A percentile compares a stretch with the other conserved stretches of the same genome.
These are phyloP conservation scores for Eupithecia insigniata DNA, from an alignment of 2,888 invertebrate genomes.

Conservation along the genomic window DNA sequence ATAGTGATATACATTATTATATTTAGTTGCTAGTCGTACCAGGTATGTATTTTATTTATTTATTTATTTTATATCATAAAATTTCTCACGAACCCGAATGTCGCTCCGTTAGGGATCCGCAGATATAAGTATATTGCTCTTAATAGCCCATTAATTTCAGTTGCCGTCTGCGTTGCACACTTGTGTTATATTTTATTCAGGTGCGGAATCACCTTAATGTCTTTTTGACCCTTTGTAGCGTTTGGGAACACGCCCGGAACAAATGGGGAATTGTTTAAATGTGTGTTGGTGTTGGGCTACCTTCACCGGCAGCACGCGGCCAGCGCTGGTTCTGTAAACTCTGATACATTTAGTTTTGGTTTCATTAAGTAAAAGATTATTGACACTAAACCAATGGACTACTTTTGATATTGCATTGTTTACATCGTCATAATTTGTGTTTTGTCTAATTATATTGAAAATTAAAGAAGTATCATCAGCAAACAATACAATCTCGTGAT, in stretches of 20 bases:
- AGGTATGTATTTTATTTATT: too few species aligned
- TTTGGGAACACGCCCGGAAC: slow-evolving; percentile 30
- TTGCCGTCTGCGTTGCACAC: slow-evolving; percentile 36
- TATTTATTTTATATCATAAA: too few species aligned
- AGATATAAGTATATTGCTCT: slow-evolving; percentile 41
- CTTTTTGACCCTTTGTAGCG: slow-evolving; percentile 35
- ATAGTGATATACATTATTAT: background rate
- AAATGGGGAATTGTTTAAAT: slow-evolving; percentile 34
- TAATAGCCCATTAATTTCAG: slow-evolving; percentile 50
- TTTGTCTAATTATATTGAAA: too few species aligned
- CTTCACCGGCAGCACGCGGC: too few species aligned
- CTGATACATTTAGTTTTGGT: too few species aligned
- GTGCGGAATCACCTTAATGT: slow-evolving; percentile 38
- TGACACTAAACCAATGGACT: too few species aligned
- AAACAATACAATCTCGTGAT: too few species aligned
- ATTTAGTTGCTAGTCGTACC: background rate
- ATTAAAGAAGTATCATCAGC: too few species aligned
- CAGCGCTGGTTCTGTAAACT: too few species aligned
- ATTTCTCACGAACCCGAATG: slow-evolving; percentile 50
- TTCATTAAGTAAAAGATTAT: too few species aligned
- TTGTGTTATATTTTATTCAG: slow-evolving; percentile 41
- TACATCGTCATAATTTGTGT: too few species aligned
- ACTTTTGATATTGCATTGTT: too few species aligned
- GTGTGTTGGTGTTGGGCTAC: background rate
- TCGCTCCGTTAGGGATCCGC: slow-evolving; percentile 35